phyloP scores from a whole-genome alignment of 2,888 invertebrate species.

The Lasioglossum malachurum region DNA sequence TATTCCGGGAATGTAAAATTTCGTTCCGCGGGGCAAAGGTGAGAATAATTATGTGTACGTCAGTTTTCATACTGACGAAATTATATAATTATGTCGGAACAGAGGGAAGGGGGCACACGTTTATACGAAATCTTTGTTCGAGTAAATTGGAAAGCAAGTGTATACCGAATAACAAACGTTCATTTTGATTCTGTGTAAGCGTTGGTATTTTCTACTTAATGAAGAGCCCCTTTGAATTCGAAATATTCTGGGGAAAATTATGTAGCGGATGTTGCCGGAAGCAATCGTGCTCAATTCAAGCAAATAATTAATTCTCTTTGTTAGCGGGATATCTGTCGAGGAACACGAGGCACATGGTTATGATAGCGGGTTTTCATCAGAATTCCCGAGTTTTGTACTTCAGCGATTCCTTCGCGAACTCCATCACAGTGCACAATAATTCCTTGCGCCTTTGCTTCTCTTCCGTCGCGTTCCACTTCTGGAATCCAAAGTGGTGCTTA shows the following conservation, averaged over 20 bases:
- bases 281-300: constrained; percentile 48
- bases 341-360: constrained; percentile 49
- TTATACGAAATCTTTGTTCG: neutral
- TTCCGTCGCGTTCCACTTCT: neutral
- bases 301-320: constrained; percentile 65
- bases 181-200: no score
- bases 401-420: constrained; percentile 12
- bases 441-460: constrained; percentile 34
- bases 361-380: constrained; percentile 55
- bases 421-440: constrained; percentile 40
- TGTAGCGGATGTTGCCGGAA: constrained; percentile 37
- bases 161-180: neutral
- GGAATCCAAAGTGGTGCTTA: constrained; percentile 2
- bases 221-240: constrained; percentile 27
- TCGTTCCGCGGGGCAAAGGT: neutral
- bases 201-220: constrained; percentile 12
- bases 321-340: constrained; percentile 45
- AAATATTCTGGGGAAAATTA: constrained; percentile 28
- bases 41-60: neutral
- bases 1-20: neutral
- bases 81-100: neutral
- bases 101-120: neutral
- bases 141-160: neutral
- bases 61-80: neutral
- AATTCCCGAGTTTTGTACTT: constrained; percentile 47